These are phyloP conservation scores for Nudaria mundana DNA, from an alignment of 2,888 invertebrate genomes.

Conservation along the genomic window DNA sequence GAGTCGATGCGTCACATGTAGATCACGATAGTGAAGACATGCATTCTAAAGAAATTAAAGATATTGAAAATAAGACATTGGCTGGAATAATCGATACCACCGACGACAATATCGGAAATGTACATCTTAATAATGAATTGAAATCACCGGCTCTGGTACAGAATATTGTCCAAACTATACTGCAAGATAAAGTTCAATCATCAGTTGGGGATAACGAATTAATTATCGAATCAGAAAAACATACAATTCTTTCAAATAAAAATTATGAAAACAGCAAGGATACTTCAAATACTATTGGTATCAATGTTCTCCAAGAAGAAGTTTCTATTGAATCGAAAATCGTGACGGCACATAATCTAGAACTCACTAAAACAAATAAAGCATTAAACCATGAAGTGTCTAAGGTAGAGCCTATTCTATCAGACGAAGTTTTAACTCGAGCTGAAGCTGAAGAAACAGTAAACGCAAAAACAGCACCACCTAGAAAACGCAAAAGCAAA, in stretches of 20 bases:
- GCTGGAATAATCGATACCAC: conserved; percentile 21
- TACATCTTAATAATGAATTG: conserved; percentile 14
- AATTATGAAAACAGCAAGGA: conserved; percentile 12
- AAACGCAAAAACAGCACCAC: conserved; percentile 8
- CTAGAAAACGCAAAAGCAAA: conserved; percentile 24
- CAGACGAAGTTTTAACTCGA: conserved; percentile 6
- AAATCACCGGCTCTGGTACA: conserved; percentile 50
- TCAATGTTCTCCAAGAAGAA: conserved; percentile 71
- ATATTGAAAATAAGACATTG: conserved; percentile 4
- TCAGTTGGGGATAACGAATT: conserved; percentile 17
- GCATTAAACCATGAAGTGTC: conserved; percentile 6
- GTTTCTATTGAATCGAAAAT: conserved; percentile 31
- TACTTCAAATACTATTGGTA: conserved; percentile 51
- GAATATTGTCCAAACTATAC: conserved; percentile 74
- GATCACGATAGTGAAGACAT: conserved; percentile 9
- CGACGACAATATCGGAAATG: conserved; percentile 14
- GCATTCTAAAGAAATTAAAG: neutral
- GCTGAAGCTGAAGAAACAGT: neutral
- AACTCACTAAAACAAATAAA: conserved; percentile 6
- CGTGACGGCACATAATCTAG: neutral
- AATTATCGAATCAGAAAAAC: conserved; percentile 10
- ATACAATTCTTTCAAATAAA: neutral
- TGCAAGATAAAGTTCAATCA: conserved; percentile 61
- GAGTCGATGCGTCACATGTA: conserved; percentile 7
- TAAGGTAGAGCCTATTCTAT: conserved; percentile 8